Evolutionary conservation across 2,888 invertebrate species (phyloP).

Genomic region (Chymomyza procnemis): DNA sequence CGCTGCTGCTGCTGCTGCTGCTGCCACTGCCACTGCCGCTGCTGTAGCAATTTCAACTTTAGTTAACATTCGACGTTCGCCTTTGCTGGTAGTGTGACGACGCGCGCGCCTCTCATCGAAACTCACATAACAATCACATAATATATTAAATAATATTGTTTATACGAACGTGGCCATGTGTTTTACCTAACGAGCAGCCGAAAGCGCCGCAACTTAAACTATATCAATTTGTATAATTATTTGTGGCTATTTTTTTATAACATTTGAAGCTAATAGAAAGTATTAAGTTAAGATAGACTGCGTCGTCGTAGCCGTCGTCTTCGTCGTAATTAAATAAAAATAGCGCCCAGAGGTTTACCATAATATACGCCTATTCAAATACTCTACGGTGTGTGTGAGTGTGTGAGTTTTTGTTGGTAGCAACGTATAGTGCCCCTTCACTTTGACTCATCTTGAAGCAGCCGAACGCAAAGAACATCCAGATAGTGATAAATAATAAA

Average conservation of each 20-base stretch:
- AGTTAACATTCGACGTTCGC: background rate
- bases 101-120: background rate
- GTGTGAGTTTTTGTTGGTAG: conserved; percentile 1
- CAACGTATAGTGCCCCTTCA: no score
- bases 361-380: no score
- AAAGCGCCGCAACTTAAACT: no score
- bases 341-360: no score
- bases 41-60: background rate
- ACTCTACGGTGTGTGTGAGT: background rate
- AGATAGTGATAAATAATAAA: background rate
- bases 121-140: background rate
- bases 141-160: no score
- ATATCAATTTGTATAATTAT: background rate
- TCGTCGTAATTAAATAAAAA: no score
- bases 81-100: background rate
- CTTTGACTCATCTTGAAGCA: background rate
- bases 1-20: no score
- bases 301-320: background rate
- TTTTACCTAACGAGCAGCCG: no score
- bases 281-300: background rate
- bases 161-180: no score
- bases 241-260: background rate
- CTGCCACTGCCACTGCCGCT: no score
- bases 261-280: background rate
- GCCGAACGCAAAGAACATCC: background rate